These are phyloP conservation scores for Anguilla marmorata DNA, from an alignment of 2,797 vertebrate genomes.

Conservation along the genomic window DNA sequence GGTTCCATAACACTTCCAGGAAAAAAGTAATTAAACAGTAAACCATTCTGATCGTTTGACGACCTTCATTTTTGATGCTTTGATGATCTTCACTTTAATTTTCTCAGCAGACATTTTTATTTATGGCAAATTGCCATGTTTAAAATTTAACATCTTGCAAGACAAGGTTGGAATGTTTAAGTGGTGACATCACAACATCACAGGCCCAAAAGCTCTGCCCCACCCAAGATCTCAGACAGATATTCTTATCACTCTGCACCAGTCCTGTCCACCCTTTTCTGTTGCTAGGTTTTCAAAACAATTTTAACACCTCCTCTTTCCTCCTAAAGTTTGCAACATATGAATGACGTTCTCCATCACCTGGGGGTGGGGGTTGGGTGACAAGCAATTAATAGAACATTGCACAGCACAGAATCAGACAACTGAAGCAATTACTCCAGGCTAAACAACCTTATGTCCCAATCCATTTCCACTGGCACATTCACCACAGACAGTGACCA, in stretches of 20 bases:
- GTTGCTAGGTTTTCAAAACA: background rate
- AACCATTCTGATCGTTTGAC: background rate
- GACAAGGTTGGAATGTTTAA: background rate
- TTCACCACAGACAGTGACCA: background rate
- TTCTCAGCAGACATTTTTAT: background rate
- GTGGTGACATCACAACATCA: background rate
- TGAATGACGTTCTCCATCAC: background rate
- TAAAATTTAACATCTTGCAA: background rate
- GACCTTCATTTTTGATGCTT: background rate
- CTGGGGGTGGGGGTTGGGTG: background rate
- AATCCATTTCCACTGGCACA: background rate
- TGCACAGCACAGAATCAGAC: no score
- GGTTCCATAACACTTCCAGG: background rate
- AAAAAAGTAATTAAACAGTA: background rate
- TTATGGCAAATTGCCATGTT: background rate
- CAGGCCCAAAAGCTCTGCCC: background rate
- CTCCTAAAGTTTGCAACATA: background rate
- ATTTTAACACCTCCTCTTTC: background rate
- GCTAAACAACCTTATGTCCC: background rate
- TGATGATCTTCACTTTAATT: constrained; percentile 3
- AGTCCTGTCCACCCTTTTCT: background rate
- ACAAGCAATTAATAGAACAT: background rate
- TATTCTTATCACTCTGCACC: background rate
- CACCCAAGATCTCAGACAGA: background rate
- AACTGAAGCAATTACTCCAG: no score